These are phyloP conservation scores for Phallusia fumigata DNA, from an alignment of 23 tunicate genomes.

Conservation along the genomic window DNA sequence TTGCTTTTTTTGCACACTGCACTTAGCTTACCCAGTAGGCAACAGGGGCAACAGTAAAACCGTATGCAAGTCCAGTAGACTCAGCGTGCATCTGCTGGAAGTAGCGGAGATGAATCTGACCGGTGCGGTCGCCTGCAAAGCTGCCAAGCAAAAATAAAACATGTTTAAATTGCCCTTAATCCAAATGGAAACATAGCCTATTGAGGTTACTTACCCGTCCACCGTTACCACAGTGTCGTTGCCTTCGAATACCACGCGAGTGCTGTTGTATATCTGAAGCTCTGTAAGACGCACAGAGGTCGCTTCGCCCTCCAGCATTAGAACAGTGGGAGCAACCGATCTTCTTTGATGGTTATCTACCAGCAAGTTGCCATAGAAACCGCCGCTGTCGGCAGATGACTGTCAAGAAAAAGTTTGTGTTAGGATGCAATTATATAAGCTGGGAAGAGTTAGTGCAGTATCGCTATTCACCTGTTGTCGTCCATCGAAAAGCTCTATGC, in stretches of 20 bases:
- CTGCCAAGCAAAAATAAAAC: not conserved
- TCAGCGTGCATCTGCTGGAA: constrained; percentile 14
- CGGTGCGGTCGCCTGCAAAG: constrained; percentile 31
- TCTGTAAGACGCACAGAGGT: not conserved
- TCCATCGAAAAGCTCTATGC: constrained; percentile 24
- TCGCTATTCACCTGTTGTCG: not conserved
- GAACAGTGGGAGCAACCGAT: constrained; percentile 4
- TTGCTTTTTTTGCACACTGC: not conserved
- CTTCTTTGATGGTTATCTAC: constrained; percentile 16
- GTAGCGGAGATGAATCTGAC: constrained; percentile 20
- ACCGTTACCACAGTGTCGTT: constrained; percentile 12
- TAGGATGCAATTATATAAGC: not conserved
- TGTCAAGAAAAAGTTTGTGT: not conserved
- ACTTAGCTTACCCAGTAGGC: constrained; percentile 12
- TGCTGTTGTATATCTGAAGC: constrained; percentile 20
- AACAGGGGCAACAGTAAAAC: constrained; percentile 29
- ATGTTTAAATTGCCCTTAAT: not conserved
- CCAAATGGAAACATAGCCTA: not conserved
- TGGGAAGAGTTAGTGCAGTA: not conserved
- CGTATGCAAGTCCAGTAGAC: not conserved
- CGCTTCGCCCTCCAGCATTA: constrained; percentile 11
- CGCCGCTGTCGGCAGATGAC: constrained; percentile 23
- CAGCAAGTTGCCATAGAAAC: constrained; percentile 22
- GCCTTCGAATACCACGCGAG: constrained; percentile 24
- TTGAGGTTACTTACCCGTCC: constrained; percentile 11